These are phyloP conservation scores for Pseudobourletiella spinata DNA, from an alignment of 1,140 invertebrate genomes.

Conservation along the genomic window DNA sequence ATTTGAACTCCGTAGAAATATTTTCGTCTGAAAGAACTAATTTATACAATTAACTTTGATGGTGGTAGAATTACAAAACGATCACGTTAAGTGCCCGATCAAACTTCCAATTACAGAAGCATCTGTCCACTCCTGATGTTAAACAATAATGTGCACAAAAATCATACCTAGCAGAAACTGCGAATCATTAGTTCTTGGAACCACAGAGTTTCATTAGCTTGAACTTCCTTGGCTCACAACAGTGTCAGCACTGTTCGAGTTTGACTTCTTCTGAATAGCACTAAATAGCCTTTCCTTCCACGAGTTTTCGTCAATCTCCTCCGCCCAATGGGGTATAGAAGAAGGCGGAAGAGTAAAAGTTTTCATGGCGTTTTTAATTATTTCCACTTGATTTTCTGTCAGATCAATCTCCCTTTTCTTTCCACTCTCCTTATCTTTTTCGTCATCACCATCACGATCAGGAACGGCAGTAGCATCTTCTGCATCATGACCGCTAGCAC, in stretches of 20 bases:
- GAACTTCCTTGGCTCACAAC: no score
- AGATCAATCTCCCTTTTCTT: slow-evolving; percentile 28
- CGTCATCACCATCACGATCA: neutral
- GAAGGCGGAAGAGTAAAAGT: slow-evolving; percentile 17
- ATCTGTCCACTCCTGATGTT: neutral
- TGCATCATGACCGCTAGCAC: neutral
- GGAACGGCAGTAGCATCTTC: neutral
- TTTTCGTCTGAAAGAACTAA: neutral
- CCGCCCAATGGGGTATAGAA: slow-evolving; percentile 23
- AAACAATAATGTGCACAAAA: neutral
- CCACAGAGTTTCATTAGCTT: no score
- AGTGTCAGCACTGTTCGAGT: neutral
- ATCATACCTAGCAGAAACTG: neutral
- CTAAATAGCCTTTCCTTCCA: slow-evolving; percentile 23
- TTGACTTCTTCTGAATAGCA: neutral
- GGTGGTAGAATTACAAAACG: no score
- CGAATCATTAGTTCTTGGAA: no score
- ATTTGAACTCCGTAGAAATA: neutral
- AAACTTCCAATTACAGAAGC: no score
- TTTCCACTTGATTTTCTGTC: slow-evolving; percentile 23
- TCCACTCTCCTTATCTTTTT: no score
- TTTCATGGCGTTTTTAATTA: slow-evolving; percentile 31
- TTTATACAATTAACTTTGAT: no score
- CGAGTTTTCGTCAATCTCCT: slow-evolving; percentile 22
- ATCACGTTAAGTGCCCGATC: neutral